Percentiles rank a stretch among this genome's conserved stretches.
Conservation (phyloP, 2,888 invertebrate genomes). For the Trachelus troglodyta region DNA sequence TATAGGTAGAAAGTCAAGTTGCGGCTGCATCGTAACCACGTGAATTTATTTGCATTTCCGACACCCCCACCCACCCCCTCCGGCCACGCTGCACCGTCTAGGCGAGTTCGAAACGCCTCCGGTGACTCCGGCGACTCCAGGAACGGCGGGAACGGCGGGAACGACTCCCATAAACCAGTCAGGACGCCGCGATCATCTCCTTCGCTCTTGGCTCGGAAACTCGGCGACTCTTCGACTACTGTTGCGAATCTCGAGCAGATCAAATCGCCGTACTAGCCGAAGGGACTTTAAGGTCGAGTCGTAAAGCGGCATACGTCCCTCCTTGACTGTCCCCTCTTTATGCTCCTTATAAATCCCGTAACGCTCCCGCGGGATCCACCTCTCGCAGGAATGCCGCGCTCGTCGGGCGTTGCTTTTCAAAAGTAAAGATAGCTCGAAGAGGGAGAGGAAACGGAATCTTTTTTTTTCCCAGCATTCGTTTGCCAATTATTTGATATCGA, state of each 20-base stretch:
- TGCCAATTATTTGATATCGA: not conserved
- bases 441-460: not conserved
- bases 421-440: not conserved
- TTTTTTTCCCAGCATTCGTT: not conserved
- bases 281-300: not conserved
- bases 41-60: slow-evolving; percentile 6
- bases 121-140: not conserved
- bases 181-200: not conserved
- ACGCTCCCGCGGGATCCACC: not conserved
- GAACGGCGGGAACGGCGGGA: too few relatives aligned
- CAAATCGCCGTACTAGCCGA: not conserved
- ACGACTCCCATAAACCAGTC: not conserved
- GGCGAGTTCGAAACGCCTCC: not conserved
- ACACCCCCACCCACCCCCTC: not conserved
- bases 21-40: not conserved
- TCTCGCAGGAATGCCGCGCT: not conserved
- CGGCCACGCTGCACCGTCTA: not conserved
- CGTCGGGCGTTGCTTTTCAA: too few relatives aligned
- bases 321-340: not conserved
- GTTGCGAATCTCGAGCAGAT: not conserved
- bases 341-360: not conserved
- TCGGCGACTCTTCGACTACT: not conserved
- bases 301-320: not conserved
- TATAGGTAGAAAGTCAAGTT: not conserved
- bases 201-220: not conserved